phyloP scores from a whole-genome alignment of 2,888 invertebrate species.

The Mystacides longicornis region DNA sequence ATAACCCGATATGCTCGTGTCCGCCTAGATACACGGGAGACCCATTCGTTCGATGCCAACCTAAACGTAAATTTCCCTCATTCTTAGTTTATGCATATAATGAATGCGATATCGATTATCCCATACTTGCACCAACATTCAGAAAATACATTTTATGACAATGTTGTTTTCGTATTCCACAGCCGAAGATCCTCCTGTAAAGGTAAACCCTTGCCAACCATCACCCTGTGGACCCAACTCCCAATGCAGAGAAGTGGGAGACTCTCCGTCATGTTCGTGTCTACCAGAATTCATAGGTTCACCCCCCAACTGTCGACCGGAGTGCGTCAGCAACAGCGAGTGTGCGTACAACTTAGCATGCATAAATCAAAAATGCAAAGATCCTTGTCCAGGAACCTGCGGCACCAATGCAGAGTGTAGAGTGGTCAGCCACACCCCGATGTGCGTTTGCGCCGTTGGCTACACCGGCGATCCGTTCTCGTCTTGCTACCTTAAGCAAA shows the following conservation, averaged over 20 bases:
- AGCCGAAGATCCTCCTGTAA: constrained; percentile 38
- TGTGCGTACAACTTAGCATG: constrained; percentile 69
- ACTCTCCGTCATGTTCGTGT: constrained; percentile 71
- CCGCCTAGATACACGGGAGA: constrained; percentile 60
- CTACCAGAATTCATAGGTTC: constrained; percentile 62
- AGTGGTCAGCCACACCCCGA: constrained; percentile 70
- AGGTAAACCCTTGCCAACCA: constrained; percentile 46
- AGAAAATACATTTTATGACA: not conserved
- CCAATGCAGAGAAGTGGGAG: constrained; percentile 63
- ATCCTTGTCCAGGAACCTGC: constrained; percentile 73
- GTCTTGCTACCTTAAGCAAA: constrained; percentile 46
- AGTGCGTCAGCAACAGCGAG: constrained; percentile 70
- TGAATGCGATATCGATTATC: not conserved
- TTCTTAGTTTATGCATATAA: not conserved
- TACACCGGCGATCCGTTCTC: constrained; percentile 70
- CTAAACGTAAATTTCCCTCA: constrained; percentile 49
- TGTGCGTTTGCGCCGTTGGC: constrained; percentile 63
- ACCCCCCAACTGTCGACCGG: constrained; percentile 70
- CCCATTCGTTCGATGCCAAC: constrained; percentile 64
- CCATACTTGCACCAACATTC: not conserved
- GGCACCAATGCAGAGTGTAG: constrained; percentile 63
- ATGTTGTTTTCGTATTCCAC: constrained; percentile 9
- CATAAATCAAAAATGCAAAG: constrained; percentile 68
- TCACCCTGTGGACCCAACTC: constrained; percentile 71
- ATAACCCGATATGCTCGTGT: constrained; percentile 75